A percentile compares a stretch with the other conserved stretches of the same genome.
These are phyloP conservation scores for Enteromius unitaeniatus DNA, from an alignment of 2,797 vertebrate species.

Conservation along the genomic window DNA sequence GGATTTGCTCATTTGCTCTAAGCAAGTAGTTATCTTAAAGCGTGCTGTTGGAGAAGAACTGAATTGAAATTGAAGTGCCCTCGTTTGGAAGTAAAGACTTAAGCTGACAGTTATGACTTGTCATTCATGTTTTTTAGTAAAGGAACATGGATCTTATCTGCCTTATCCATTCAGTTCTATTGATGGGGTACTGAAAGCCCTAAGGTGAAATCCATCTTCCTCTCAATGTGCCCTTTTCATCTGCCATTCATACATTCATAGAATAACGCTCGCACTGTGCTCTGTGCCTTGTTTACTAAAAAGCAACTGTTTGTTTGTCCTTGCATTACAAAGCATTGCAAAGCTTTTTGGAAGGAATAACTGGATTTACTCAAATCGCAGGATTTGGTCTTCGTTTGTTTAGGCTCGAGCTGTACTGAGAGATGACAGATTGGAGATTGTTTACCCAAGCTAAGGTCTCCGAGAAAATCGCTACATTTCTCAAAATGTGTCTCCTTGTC, in stretches of 20 bases:
- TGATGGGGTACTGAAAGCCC: neutral
- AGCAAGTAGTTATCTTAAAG: neutral
- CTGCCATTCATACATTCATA: neutral
- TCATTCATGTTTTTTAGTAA: neutral
- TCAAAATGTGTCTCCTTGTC: conserved; percentile 18
- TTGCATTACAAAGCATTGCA: conserved; percentile 33
- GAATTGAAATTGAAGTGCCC: neutral
- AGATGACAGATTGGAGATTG: conserved; percentile 45
- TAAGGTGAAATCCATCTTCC: conserved; percentile 14
- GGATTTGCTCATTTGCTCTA: neutral
- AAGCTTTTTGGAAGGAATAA: conserved; percentile 32
- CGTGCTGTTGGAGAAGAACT: neutral
- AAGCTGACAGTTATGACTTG: neutral
- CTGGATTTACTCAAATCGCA: conserved; percentile 34
- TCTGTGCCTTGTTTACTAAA: conserved; percentile 25
- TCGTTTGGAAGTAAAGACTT: neutral
- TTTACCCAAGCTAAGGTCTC: conserved; percentile 16
- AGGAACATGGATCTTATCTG: neutral
- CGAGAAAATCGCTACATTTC: conserved; percentile 18
- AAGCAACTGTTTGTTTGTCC: conserved; percentile 25
- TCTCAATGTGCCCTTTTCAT: conserved; percentile 21
- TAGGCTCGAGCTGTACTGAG: conserved; percentile 5
- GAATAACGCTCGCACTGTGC: conserved; percentile 3
- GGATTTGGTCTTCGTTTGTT: conserved; percentile 33
- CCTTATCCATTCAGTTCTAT: neutral